These are phyloP conservation scores for Phrynosoma blainvillii DNA, from an alignment of 2,113 vertebrate genomes.

Conservation along the genomic window DNA sequence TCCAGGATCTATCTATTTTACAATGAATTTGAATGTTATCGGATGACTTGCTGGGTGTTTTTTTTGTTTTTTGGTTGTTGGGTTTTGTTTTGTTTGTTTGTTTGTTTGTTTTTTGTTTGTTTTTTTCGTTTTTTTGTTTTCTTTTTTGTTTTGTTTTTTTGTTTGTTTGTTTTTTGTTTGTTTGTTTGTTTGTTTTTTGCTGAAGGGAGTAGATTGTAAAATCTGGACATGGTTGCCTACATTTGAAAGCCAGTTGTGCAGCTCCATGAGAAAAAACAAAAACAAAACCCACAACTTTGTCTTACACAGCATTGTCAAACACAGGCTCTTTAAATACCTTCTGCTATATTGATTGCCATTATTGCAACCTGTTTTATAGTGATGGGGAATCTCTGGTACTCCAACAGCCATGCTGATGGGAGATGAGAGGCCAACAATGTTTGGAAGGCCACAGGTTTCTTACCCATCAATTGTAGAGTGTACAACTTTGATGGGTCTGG, in stretches of 20 bases:
- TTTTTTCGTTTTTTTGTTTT: too few relatives aligned
- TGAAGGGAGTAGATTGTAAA: not conserved
- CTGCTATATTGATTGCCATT: not conserved
- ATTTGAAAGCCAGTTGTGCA: too few relatives aligned
- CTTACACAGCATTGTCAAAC: not conserved
- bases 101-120: too few relatives aligned
- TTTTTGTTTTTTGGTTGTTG: too few relatives aligned
- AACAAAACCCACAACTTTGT: not conserved
- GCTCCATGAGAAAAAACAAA: too few relatives aligned
- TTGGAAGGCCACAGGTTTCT: not conserved
- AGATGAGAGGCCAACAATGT: not conserved
- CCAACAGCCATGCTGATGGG: not conserved
- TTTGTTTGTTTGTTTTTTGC: not conserved
- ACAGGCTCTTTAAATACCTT: not conserved
- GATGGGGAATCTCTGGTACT: not conserved
- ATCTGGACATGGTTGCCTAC: not conserved
- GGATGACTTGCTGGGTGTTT: not conserved
- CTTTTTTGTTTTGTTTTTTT: too few relatives aligned
- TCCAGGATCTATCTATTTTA: not conserved
- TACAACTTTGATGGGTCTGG: too few relatives aligned
- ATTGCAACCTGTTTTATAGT: not conserved
- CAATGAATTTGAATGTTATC: not conserved
- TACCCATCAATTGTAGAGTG: not conserved
- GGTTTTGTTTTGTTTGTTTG: too few relatives aligned
- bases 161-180: too few relatives aligned